Evolutionary conservation across 2,888 invertebrate genomes (phyloP).

Genomic region (Bimastos eiseni): DNA sequence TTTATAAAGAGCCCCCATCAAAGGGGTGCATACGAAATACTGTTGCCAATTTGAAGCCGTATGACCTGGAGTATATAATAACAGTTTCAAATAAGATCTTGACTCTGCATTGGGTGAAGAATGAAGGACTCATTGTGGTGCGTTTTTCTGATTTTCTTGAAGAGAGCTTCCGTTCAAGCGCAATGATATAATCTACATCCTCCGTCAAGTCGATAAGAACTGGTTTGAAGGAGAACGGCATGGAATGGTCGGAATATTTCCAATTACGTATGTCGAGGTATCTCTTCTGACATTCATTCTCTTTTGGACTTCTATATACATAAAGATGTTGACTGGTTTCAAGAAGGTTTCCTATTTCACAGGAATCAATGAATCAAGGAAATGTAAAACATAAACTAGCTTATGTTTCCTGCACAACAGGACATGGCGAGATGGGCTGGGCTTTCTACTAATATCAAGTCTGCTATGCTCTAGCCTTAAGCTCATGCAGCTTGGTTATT

Average conservation of each 20-base stretch:
- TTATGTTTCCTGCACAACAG: too few species aligned
- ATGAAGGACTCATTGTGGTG: not conserved
- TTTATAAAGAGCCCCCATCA: too few species aligned
- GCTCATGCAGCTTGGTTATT: too few species aligned
- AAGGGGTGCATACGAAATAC: too few species aligned
- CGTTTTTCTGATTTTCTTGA: not conserved
- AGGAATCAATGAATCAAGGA: too few species aligned
- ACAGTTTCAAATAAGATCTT: not conserved
- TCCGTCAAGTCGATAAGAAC: slow-evolving; percentile 88
- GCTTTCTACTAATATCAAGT: too few species aligned
- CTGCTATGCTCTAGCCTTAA: too few species aligned
- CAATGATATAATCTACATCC: slow-evolving; percentile 86
- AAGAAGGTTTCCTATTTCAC: not conserved
- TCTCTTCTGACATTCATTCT: slow-evolving; percentile 30
- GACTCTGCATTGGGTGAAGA: not conserved
- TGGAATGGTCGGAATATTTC: slow-evolving; percentile 89
- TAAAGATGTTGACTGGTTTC: not conserved
- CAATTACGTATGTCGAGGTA: slow-evolving; percentile 89
- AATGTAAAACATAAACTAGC: too few species aligned
- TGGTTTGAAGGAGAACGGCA: slow-evolving; percentile 97
- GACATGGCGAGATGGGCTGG: too few species aligned
- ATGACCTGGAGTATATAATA: not conserved
- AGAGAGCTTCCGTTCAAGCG: slow-evolving; percentile 88
- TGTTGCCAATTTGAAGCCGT: not conserved
- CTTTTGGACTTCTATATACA: not conserved